Evolutionary conservation across 2,113 vertebrate species (phyloP), one percentile per base, ranked within the genome.

Genomic region (Tetrax tetrax): DNA sequence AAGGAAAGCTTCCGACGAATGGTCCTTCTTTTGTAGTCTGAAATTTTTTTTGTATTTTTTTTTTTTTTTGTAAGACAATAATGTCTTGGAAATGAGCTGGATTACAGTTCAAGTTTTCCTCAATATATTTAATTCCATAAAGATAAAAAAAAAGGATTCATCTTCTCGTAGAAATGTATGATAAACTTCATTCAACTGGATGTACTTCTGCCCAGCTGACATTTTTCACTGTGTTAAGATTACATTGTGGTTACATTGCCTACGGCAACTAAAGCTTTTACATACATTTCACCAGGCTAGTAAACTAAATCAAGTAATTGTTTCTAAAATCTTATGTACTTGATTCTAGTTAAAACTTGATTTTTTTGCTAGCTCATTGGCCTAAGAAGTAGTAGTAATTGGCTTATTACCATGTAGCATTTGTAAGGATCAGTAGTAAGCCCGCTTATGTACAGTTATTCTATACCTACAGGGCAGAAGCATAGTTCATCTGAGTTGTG

Each of bases 251-350:
- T 90, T 90, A 63, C 14, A 6, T 63, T 75, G 71, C 91, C 75
- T 76, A 68, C 56, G 87, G 75, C 65, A 75, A 64, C 37, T 78
- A 48, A 92, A 95, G 20, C 29, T 93, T 90, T 91, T 77, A 91
- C 82, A 63, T 37, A 71, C 23, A 25, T 87, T 96, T 83, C 54
- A 91, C 79, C 57, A 84, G 81, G 29, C 50, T 94, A 85, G 61
- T n/a, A 95, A 96, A 91, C 23, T 35, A 93, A 97, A 81, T 20
- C 60, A 94, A 92, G 38, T 82, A 84, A 96, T 80, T 89, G 33
- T 87, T 95, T 90, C 81, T 94, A 80, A 90, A 93, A 91, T 61
- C 6, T 89, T 88, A 96, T 90, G 21, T 84, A 8, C 71, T 96
- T 91, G 90, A 80, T 82, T 93, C 65, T 77, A 47, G 27, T 60